phyloP scores from a whole-genome alignment of 2,797 vertebrate species.

The Eupleurogrammus muticus region DNA sequence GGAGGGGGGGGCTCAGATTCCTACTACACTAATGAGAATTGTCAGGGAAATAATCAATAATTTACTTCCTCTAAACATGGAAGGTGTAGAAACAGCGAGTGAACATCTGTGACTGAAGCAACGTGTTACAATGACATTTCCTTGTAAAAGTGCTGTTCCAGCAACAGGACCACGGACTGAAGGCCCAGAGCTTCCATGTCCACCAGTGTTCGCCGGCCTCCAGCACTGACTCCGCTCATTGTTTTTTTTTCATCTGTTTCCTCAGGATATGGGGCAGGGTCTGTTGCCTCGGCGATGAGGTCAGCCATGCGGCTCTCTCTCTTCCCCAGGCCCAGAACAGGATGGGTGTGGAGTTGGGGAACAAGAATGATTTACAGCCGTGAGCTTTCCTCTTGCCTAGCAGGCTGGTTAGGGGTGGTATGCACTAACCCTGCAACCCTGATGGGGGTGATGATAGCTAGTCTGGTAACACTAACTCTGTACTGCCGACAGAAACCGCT shows the following conservation, averaged over 20 bases:
- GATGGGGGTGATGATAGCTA: slow-evolving; percentile 70
- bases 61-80: slow-evolving; percentile 40
- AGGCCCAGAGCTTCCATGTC: slow-evolving; percentile 36
- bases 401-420: slow-evolving; percentile 59
- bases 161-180: slow-evolving; percentile 38
- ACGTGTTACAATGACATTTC: slow-evolving; percentile 31
- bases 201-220: slow-evolving; percentile 43
- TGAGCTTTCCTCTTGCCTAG: slow-evolving; percentile 57
- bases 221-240: slow-evolving; percentile 69
- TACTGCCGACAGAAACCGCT: slow-evolving; percentile 59
- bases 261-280: slow-evolving; percentile 83
- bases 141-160: slow-evolving; percentile 33
- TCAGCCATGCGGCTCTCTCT: slow-evolving; percentile 73
- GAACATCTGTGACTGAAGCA: slow-evolving; percentile 26
- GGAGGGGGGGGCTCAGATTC: slow-evolving; percentile 49
- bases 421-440: slow-evolving; percentile 60
- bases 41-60: slow-evolving; percentile 67
- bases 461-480: slow-evolving; percentile 73
- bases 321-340: slow-evolving; percentile 76
- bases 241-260: slow-evolving; percentile 81
- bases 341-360: slow-evolving; percentile 80
- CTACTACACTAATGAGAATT: slow-evolving; percentile 56
- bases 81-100: slow-evolving; percentile 30
- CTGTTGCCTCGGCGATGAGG: slow-evolving; percentile 81
- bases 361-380: slow-evolving; percentile 78